Conservation (phyloP, 2,113 vertebrate genomes). For the Mus spicilegus region DNA sequence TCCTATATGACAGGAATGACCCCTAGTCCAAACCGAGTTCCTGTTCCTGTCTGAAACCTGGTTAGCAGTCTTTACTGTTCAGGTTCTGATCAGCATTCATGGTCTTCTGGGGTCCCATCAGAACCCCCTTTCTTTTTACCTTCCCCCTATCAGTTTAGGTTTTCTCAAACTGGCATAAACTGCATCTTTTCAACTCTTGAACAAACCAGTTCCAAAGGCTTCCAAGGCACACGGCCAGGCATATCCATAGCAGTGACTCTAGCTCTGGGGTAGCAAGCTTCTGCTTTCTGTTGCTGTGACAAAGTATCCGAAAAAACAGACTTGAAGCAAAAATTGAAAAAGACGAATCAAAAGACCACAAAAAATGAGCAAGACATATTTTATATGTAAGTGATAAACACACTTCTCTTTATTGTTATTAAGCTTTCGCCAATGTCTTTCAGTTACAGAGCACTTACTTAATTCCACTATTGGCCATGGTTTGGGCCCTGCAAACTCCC, state of each 20-base stretch:
- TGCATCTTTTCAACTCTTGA: background rate
- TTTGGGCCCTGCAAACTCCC: constrained; percentile 94
- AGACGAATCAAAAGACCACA: background rate
- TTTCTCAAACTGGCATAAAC: background rate
- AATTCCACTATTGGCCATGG: constrained; percentile 95
- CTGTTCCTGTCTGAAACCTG: background rate
- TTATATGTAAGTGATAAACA: constrained; percentile 16
- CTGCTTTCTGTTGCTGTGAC: background rate
- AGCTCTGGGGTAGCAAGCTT: background rate
- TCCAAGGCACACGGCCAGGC: background rate
- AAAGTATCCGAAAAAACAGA: background rate
- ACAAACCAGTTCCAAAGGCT: background rate
- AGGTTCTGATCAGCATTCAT: background rate
- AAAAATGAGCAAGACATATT: constrained; percentile 51
- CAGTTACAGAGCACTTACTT: constrained; percentile 89
- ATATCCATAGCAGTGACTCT: background rate
- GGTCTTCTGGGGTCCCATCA: background rate
- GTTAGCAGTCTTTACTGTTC: background rate
- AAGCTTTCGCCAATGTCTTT: constrained; percentile 47
- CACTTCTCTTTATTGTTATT: constrained; percentile 66
- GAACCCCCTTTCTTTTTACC: too few relatives aligned
- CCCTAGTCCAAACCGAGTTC: background rate
- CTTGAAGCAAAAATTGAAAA: background rate
- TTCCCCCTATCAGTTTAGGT: background rate
- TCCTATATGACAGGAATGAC: background rate